Percentiles rank a stretch among this genome's conserved stretches.
These are phyloP conservation scores for Oxyruncus cristatus DNA, from an alignment of 2,113 vertebrate genomes.

Conservation along the genomic window DNA sequence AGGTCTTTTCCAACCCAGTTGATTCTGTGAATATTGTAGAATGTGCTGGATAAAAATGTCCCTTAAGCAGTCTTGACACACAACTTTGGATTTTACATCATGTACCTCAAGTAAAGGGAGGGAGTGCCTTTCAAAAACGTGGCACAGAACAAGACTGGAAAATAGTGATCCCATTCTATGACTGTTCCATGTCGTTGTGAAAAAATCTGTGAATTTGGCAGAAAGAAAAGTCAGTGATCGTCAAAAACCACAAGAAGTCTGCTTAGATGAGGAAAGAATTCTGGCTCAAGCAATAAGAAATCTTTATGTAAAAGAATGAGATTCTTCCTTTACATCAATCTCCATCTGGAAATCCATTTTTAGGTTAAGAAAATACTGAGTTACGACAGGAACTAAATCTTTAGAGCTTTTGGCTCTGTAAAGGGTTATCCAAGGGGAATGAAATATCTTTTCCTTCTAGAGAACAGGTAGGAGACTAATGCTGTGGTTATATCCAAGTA, in stretches of 20 bases:
- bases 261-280: not conserved
- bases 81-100: not conserved
- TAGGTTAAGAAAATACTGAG: not conserved
- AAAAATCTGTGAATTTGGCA: not conserved
- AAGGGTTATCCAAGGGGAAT: not conserved
- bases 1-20: too few relatives aligned
- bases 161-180: not conserved
- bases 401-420: not conserved
- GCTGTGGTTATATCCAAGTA: not conserved
- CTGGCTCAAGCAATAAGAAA: not conserved
- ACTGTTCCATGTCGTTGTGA: not conserved
- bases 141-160: not conserved
- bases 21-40: not conserved
- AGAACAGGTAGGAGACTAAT: not conserved
- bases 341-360: not conserved
- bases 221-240: not conserved
- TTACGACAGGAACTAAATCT: not conserved
- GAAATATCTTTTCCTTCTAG: not conserved
- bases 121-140: not conserved
- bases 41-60: not conserved
- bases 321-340: not conserved
- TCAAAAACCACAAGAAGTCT: not conserved
- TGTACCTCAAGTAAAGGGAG: not conserved
- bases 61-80: not conserved
- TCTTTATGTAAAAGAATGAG: not conserved